Conservation (phyloP, 2,888 invertebrate genomes). For the Dorcus hopei region DNA sequence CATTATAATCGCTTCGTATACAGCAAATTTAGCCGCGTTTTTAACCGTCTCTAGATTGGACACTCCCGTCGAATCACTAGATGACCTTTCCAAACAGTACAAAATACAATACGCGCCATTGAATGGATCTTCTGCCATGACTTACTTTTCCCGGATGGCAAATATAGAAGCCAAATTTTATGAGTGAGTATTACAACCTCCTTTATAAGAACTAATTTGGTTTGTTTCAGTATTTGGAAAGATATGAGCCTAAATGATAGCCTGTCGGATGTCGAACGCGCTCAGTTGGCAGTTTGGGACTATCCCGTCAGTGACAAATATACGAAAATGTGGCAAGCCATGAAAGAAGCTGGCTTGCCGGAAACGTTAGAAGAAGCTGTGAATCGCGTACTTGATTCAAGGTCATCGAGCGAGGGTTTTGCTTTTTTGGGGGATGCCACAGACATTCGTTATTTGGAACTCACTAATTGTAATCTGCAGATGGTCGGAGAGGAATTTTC, state of each 20-base stretch:
- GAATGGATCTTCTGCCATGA: conserved; percentile 83
- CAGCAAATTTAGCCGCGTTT: conserved; percentile 96
- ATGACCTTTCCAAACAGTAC: conserved; percentile 87
- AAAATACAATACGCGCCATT: conserved; percentile 94
- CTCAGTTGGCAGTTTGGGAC: conserved; percentile 96
- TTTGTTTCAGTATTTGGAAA: conserved; percentile 83
- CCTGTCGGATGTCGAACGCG: conserved; percentile 81
- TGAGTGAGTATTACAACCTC: conserved; percentile 61
- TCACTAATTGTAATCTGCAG: conserved; percentile 85
- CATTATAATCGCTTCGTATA: conserved; percentile 97
- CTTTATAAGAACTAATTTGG: neutral
- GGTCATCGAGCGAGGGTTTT: conserved; percentile 65
- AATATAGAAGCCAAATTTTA: conserved; percentile 93
- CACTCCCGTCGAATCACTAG: conserved; percentile 87
- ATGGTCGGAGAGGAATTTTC: conserved; percentile 97
- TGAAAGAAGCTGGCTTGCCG: conserved; percentile 81
- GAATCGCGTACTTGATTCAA: conserved; percentile 63
- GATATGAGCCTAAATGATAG: conserved; percentile 96
- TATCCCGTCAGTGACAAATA: conserved; percentile 98
- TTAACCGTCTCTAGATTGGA: conserved; percentile 91
- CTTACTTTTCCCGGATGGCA: conserved; percentile 94
- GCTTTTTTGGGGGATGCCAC: conserved; percentile 89
- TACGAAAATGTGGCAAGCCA: conserved; percentile 98
- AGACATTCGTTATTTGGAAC: conserved; percentile 70
- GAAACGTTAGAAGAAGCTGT: conserved; percentile 76